phyloP scores from a whole-genome alignment of 1,140 invertebrate species.

The Meloidogyne floridensis region DNA sequence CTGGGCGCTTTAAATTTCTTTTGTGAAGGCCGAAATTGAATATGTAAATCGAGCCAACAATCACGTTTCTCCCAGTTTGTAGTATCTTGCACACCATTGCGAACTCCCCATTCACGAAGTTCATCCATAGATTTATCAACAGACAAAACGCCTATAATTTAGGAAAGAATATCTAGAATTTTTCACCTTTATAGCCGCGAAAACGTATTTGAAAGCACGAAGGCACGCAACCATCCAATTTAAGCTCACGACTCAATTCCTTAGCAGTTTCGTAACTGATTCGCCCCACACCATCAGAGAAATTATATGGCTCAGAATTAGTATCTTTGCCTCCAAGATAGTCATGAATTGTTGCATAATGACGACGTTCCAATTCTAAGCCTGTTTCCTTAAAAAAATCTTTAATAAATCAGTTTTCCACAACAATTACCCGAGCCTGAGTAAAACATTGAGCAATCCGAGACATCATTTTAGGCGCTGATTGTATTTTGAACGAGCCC shows the following conservation, averaged over 20 bases:
- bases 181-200: neutral
- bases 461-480: constrained; percentile 57
- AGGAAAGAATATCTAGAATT: neutral
- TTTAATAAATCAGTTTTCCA: constrained; percentile 8
- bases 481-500: constrained; percentile 48
- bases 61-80: constrained; percentile 32
- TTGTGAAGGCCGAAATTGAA: constrained; percentile 50
- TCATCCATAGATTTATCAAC: constrained; percentile 43
- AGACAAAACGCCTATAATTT: constrained; percentile 47
- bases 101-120: constrained; percentile 46
- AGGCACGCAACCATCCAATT: constrained; percentile 40
- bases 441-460: constrained; percentile 56
- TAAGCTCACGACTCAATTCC: constrained; percentile 42
- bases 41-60: constrained; percentile 39
- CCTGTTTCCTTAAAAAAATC: constrained; percentile 35
- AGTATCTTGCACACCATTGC: constrained; percentile 37
- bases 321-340: constrained; percentile 40
- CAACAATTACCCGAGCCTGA: constrained; percentile 42
- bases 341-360: constrained; percentile 35
- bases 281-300: constrained; percentile 53
- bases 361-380: constrained; percentile 38
- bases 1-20: constrained; percentile 43
- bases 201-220: constrained; percentile 48
- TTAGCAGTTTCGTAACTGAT: constrained; percentile 44
- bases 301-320: constrained; percentile 46